Percentiles rank a stretch among this genome's conserved stretches.
These are phyloP conservation scores for Pongo abelii DNA, from an alignment of 2,113 vertebrate genomes.

Conservation along the genomic window DNA sequence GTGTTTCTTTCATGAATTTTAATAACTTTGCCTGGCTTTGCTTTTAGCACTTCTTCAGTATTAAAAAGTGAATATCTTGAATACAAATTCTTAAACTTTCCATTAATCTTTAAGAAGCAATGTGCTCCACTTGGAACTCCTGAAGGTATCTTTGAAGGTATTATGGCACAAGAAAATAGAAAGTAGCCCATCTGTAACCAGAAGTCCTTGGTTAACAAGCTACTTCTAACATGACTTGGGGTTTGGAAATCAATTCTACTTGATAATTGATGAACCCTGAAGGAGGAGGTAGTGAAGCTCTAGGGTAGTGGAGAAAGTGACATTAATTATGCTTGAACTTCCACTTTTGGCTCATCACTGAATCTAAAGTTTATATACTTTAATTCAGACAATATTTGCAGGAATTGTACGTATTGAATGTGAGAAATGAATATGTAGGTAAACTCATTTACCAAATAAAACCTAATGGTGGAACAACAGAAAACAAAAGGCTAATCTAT, in stretches of 20 bases:
- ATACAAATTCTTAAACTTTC: constrained; percentile 34
- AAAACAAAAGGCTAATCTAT: background rate
- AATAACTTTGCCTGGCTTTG: constrained; percentile 30
- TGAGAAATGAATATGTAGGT: background rate
- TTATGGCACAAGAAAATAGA: background rate
- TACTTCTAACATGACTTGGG: background rate
- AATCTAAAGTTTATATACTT: background rate
- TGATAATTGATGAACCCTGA: background rate
- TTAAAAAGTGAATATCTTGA: constrained; percentile 13
- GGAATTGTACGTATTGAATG: background rate
- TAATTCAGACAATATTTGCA: background rate
- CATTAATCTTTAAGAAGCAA: constrained; percentile 16
- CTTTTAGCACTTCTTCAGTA: constrained; percentile 36
- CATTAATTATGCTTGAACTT: background rate
- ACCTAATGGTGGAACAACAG: background rate
- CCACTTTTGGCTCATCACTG: background rate
- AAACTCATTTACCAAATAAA: background rate
- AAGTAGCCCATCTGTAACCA: background rate
- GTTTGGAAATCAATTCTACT: background rate
- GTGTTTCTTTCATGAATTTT: constrained; percentile 46
- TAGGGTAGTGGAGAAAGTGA: background rate
- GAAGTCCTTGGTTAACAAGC: background rate
- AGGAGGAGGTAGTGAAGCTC: background rate
- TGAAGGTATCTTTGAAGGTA: background rate
- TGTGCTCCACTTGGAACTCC: background rate